Base-by-base conservation (phyloP, 92 coral and sea anemone genomes). In the Heliopora coerulea region DNA sequence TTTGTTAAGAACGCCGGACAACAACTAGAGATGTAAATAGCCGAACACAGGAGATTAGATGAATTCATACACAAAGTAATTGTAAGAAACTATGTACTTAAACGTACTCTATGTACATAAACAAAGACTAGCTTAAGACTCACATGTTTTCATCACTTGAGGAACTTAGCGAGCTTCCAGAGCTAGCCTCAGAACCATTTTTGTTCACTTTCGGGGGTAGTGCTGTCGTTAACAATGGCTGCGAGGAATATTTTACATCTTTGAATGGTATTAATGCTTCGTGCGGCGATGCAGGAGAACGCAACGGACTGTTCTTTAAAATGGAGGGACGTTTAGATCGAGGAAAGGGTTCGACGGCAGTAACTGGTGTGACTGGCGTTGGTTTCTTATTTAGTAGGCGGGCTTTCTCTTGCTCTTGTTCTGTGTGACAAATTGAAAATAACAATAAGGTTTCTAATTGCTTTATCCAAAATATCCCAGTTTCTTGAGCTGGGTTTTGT, bases 161-260 rank as follows among this genome's bases (percentile, higher is more conserved):
- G 12, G 77, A 70, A 21, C 49, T 50, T 3, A 70, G 42, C 19
- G 63, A 70, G 60, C 77, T 70, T 18, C 77, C 77, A 70, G 77
- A 70, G 25, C 77, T 70, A 24, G 77, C 77, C 48, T 52, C 77
- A 35, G 77, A 70, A 37, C 77, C 77, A 35, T 62, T 49, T 52
- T 70, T 70, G 31, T 17, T 70, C 77, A 35, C 40, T 27, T 52
- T 39, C 11, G 77, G 77, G 3, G 61, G 3, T 28, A 23, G 4
- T 20, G 54, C 50, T 7, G 77, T 56, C 29, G 52, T 70, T 5
- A 23, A 3, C 63, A 17, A 37, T 1, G 50, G 49, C 21, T 70
- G 62, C 6, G 62, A 63, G 29, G 77, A 52, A 20, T 52, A 49
- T 7, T 18, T 29, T 3, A 18, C 42, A 19, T 18, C 23, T 8